Conservation (phyloP, 2,113 vertebrate genomes). For the Carettochelys insculpta region DNA sequence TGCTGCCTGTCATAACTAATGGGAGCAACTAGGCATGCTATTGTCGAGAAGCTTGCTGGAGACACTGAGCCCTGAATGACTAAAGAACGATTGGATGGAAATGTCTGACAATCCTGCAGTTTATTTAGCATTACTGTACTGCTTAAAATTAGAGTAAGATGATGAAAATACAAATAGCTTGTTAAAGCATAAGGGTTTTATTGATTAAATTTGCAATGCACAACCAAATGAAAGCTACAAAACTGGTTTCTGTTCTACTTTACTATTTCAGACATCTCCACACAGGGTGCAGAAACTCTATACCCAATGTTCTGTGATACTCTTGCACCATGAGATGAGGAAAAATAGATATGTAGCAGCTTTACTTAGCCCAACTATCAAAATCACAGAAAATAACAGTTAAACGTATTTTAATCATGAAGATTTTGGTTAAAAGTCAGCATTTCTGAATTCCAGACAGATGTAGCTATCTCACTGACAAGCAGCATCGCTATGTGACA, state of each 20-base stretch:
- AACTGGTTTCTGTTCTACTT: not conserved
- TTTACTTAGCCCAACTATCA: not conserved
- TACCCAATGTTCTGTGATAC: not conserved
- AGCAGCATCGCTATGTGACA: not conserved
- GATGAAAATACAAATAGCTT: not conserved
- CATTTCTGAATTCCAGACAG: not conserved
- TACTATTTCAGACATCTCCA: not conserved
- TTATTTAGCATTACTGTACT: not conserved
- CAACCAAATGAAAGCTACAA: not conserved
- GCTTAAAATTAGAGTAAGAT: not conserved
- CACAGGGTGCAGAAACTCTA: not conserved
- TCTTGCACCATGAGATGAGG: not conserved
- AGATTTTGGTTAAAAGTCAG: not conserved
- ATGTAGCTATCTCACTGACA: not conserved
- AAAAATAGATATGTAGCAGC: not conserved
- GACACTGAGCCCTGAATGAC: not conserved
- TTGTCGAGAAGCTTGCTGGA: not conserved
- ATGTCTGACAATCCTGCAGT: not conserved
- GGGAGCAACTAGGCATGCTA: constrained; percentile 32
- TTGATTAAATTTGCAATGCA: not conserved
- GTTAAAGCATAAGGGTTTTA: not conserved
- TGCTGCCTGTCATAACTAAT: constrained; percentile 30
- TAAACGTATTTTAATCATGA: not conserved
- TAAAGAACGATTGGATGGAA: not conserved
- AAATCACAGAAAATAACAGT: not conserved